Evolutionary conservation across 2,888 invertebrate genomes (phyloP).

Genomic region (Heliconius aoede): DNA sequence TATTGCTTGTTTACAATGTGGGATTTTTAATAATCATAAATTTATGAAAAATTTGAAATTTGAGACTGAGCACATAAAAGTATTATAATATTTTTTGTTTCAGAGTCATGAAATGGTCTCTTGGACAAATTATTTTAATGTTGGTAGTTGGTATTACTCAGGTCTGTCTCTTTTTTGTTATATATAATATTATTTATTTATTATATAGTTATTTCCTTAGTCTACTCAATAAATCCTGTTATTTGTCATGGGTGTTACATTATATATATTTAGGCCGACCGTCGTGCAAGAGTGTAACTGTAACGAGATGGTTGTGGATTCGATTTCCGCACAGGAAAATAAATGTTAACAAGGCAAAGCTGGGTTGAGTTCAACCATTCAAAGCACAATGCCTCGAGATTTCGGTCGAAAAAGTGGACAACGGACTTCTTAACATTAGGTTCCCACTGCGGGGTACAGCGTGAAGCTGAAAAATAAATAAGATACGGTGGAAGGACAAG

Average conservation of each 20-base stretch:
- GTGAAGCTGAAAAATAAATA: neutral
- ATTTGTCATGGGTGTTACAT: too few relatives aligned
- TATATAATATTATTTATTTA: too few relatives aligned
- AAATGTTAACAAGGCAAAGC: neutral
- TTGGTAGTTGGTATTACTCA: constrained; percentile 66
- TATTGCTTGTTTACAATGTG: too few relatives aligned
- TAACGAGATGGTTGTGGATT: neutral
- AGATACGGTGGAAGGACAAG: neutral
- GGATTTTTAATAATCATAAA: too few relatives aligned
- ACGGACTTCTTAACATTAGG: neutral
- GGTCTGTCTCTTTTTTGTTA: constrained; percentile 52
- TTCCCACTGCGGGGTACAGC: neutral
- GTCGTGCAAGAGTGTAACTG: too few relatives aligned
- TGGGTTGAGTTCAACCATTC: neutral
- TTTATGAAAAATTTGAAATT: too few relatives aligned
- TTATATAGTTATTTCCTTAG: too few relatives aligned
- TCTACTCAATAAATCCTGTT: too few relatives aligned
- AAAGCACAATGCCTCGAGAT: neutral
- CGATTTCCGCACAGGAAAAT: neutral
- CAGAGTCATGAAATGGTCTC: constrained; percentile 71
- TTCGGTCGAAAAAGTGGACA: neutral
- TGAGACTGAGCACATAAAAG: neutral
- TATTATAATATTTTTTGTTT: constrained; percentile 42
- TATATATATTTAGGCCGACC: too few relatives aligned
- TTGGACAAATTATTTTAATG: constrained; percentile 69